Evolutionary conservation across 2,797 vertebrate species (phyloP).

Genomic region (Hipposideros larvatus): DNA sequence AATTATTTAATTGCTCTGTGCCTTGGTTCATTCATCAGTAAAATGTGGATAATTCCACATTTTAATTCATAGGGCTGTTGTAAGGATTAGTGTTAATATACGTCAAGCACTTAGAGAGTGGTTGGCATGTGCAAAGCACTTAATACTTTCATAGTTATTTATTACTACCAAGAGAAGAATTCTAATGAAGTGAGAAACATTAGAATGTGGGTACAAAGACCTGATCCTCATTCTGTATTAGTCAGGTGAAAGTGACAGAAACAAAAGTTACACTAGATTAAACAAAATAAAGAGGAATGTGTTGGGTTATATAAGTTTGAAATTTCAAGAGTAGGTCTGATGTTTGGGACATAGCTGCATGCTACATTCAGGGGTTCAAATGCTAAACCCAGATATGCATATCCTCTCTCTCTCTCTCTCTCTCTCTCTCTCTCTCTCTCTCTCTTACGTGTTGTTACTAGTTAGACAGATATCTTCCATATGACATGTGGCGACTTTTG

Average conservation of each 20-base stretch:
- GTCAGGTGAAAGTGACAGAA: neutral
- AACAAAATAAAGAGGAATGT: neutral
- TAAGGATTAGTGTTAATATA: neutral
- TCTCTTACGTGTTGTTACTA: no score
- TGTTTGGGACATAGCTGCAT: neutral
- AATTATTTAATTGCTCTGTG: neutral
- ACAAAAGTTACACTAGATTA: neutral
- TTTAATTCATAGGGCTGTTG: neutral
- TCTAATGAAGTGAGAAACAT: neutral
- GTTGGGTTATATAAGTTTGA: neutral
- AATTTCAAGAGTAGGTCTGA: neutral
- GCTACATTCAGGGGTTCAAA: neutral
- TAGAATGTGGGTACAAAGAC: neutral
- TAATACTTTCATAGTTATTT: neutral
- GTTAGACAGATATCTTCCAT: neutral
- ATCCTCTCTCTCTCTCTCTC: neutral
- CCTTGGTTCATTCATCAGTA: neutral
- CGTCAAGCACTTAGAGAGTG: neutral
- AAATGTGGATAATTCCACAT: neutral
- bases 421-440: no score
- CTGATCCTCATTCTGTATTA: neutral
- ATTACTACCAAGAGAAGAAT: neutral
- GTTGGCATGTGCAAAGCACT: neutral
- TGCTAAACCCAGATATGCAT: neutral
- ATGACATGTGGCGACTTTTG: neutral